Evolutionary conservation across 2,888 invertebrate species (phyloP), one percentile per base, ranked within the genome.

Genomic region (Pardosa pseudoannulata): DNA sequence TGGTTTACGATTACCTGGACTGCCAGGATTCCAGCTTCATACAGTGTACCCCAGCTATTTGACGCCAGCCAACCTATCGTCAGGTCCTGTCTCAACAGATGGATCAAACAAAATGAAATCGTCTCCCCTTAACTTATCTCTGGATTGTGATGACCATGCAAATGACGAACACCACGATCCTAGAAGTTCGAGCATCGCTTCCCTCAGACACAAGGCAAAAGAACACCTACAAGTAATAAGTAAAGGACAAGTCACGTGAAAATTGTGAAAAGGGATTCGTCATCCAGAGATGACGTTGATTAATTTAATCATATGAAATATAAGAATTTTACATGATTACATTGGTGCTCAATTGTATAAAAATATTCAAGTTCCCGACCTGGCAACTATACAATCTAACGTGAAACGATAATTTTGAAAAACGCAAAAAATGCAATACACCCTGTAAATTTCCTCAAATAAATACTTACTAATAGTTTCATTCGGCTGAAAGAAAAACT

Each of bases 211-310:
- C 93, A 96, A 97, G 92, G 98, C 98, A 86, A 97, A 97, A 92
- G 97, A 98, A 91, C 97, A 98, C 93, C 95, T 97, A 83, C 97
- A 98, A 91, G 96, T 95, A 91, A 94, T 97, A 89, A 95, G 95
- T 91, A 97, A 97, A 93, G 96, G 96, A 73, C 93, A 97, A n/a
- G 74, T 87, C 16, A 79, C 87, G 11, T 87, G 74, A 75, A 68
- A 23, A 13, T 36, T n/a, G n/a, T n/a, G n/a, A n/a, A n/a, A n/a
- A n/a, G n/a, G n/a, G n/a, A n/a, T n/a, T n/a, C n/a, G n/a, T n/a
- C n/a, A n/a, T n/a, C n/a, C n/a, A n/a, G n/a, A n/a, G n/a, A n/a
- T n/a, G n/a, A n/a, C n/a, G n/a, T n/a, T n/a, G n/a, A n/a, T n/a
- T n/a, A n/a, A n/a, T n/a, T n/a, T n/a, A n/a, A n/a, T n/a, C n/a